A percentile compares a stretch with the other conserved stretches of the same genome.
These are phyloP conservation scores for Drosophila bipectinata DNA, from an alignment of 1,140 invertebrate species.

Conservation along the genomic window DNA sequence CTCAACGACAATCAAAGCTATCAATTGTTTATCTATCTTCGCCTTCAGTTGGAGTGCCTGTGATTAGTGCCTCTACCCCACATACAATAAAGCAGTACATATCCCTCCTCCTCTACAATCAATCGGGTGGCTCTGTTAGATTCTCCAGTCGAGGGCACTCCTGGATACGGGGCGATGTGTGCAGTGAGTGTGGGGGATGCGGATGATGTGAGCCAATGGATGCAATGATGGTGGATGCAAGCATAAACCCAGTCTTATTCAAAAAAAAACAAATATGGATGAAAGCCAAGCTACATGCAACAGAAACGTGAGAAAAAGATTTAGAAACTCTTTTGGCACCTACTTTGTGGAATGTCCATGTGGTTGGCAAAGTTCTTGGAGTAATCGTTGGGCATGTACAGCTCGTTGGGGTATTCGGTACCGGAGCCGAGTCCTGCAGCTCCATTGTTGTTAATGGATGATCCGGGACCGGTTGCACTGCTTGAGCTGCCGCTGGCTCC, in stretches of 20 bases:
- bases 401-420: conserved; percentile 78
- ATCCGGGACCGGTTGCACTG: conserved; percentile 21
- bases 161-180: conserved; percentile 18
- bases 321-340: too few species aligned
- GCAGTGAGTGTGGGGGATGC: conserved; percentile 33
- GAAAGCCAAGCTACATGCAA: conserved; percentile 56
- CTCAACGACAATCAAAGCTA: conserved; percentile 18
- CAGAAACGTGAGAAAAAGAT: conserved; percentile 36
- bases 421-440: conserved; percentile 21
- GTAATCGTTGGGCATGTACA: conserved; percentile 82
- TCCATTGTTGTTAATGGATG: conserved; percentile 33
- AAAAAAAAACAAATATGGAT: conserved; percentile 20
- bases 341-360: conserved; percentile 84
- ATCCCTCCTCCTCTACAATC: conserved; percentile 34
- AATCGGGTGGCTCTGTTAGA: conserved; percentile 17
- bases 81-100: conserved; percentile 24
- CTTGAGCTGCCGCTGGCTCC: conserved; percentile 44
- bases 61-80: conserved; percentile 36
- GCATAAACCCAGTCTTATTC: conserved; percentile 13
- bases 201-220: conserved; percentile 7
- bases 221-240: conserved; percentile 20
- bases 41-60: conserved; percentile 19
- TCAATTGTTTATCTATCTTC: conserved; percentile 36
- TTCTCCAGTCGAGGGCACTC: conserved; percentile 45
- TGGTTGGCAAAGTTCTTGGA: conserved; percentile 82